A percentile compares a stretch with the other conserved stretches of the same genome.
These are phyloP conservation scores for Uropetala carovei DNA, from an alignment of 2,888 invertebrate genomes.

Conservation along the genomic window DNA sequence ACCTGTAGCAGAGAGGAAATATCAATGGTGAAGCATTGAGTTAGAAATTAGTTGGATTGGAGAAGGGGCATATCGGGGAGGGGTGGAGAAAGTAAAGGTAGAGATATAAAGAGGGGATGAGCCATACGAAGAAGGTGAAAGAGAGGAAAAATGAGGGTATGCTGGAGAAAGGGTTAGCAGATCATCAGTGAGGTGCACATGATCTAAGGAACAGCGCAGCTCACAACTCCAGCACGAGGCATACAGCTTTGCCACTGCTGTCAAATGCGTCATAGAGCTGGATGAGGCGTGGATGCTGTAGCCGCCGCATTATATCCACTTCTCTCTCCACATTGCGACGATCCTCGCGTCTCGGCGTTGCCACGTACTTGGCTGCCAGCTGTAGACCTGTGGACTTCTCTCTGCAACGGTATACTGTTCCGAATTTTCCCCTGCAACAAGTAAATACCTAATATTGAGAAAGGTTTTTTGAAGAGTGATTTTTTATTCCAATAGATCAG, in stretches of 20 bases:
- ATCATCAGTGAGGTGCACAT: neutral
- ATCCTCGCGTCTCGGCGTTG: constrained; percentile 90
- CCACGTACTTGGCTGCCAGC: constrained; percentile 95
- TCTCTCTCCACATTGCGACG: constrained; percentile 94
- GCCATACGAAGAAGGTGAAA: too few species aligned
- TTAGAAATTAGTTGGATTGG: too few species aligned
- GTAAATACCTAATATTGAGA: constrained; percentile 49
- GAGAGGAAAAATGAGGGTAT: constrained; percentile 27
- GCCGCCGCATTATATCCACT: constrained; percentile 95
- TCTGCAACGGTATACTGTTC: constrained; percentile 94
- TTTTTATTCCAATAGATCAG: too few species aligned
- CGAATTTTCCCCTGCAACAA: constrained; percentile 93
- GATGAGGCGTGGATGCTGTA: constrained; percentile 96
- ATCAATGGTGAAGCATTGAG: too few species aligned
- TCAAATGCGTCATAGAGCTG: constrained; percentile 99
- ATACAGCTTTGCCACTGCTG: constrained; percentile 91
- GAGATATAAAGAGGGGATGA: too few species aligned
- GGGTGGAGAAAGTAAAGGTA: too few species aligned
- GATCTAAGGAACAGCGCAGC: constrained; percentile 72
- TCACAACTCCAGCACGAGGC: constrained; percentile 98
- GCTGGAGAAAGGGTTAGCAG: neutral
- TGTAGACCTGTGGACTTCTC: constrained; percentile 88
- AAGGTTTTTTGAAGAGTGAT: too few species aligned
- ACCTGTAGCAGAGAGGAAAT: too few species aligned
- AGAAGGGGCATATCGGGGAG: too few species aligned